Evolutionary conservation across 2,888 invertebrate genomes (phyloP).

Genomic region (Drosophila histrio): DNA sequence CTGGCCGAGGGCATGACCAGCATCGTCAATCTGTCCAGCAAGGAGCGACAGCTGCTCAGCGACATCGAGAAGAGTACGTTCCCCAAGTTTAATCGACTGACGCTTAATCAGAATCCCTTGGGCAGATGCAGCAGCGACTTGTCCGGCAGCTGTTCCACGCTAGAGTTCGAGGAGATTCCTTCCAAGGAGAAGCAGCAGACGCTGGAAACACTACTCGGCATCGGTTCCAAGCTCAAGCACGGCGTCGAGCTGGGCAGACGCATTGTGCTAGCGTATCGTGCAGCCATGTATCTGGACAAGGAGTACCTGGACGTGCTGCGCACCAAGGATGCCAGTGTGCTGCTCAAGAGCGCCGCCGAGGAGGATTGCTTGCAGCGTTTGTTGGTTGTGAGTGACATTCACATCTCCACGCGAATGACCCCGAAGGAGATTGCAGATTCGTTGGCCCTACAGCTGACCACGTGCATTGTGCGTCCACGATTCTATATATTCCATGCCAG

Average conservation of each 20-base stretch:
- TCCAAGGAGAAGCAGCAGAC: conserved; percentile 83
- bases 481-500: conserved; percentile 83
- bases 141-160: conserved; percentile 78
- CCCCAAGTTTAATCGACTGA: conserved; percentile 83
- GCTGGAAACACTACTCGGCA: conserved; percentile 84
- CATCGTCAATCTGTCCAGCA: conserved; percentile 86
- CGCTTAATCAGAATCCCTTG: conserved; percentile 81
- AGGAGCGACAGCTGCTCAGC: conserved; percentile 86
- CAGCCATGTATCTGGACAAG: conserved; percentile 86
- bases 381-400: conserved; percentile 87
- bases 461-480: conserved; percentile 84
- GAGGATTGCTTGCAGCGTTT: conserved; percentile 86
- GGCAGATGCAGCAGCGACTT: conserved; percentile 64
- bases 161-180: conserved; percentile 83
- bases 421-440: conserved; percentile 86
- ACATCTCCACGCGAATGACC: conserved; percentile 86
- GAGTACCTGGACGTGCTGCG: conserved; percentile 86
- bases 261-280: conserved; percentile 86
- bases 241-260: conserved; percentile 86
- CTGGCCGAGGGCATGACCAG: conserved; percentile 87
- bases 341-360: conserved; percentile 86
- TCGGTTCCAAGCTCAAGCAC: conserved; percentile 85
- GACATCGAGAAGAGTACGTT: conserved; percentile 83
- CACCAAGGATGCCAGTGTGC: conserved; percentile 85
- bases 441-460: conserved; percentile 86